Evolutionary conservation across 2,797 vertebrate genomes (phyloP).

Genomic region (Sciurus carolinensis): DNA sequence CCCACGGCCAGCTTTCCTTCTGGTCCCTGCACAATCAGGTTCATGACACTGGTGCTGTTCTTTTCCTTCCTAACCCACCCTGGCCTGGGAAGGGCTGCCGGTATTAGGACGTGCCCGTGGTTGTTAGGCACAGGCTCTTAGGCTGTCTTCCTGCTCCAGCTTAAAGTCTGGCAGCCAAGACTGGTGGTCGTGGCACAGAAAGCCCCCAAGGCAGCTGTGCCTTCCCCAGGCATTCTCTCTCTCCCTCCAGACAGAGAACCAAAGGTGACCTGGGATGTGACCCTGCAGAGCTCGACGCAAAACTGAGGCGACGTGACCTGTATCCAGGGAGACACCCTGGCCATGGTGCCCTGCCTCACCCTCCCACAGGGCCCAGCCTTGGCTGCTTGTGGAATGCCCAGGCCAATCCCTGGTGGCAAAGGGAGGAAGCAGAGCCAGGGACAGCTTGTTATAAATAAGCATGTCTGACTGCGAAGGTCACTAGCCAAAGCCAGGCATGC

Average conservation of each 20-base stretch:
- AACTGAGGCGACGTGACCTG: neutral
- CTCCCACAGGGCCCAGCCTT: neutral
- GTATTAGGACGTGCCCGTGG: accelerated
- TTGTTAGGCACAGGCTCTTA: accelerated
- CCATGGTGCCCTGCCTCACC: neutral
- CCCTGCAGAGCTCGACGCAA: neutral
- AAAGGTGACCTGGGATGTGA: neutral
- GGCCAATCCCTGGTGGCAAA: slow-evolving; percentile 32
- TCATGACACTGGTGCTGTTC: neutral
- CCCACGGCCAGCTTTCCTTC: neutral
- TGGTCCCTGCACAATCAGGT: neutral
- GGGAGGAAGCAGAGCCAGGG: neutral
- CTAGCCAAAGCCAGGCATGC: neutral
- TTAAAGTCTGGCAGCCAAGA: no score
- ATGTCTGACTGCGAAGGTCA: slow-evolving; percentile 56
- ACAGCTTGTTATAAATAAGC: slow-evolving; percentile 73
- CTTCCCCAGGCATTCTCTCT: neutral
- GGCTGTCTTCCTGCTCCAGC: neutral
- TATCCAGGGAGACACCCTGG: neutral
- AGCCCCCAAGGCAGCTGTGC: neutral
- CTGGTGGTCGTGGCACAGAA: neutral
- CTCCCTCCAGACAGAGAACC: neutral
- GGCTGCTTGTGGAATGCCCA: neutral
- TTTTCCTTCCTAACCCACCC: neutral
- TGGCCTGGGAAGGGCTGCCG: neutral